phyloP scores from a whole-genome alignment of 2,797 vertebrate species.

The Limnodromus scolopaceus region DNA sequence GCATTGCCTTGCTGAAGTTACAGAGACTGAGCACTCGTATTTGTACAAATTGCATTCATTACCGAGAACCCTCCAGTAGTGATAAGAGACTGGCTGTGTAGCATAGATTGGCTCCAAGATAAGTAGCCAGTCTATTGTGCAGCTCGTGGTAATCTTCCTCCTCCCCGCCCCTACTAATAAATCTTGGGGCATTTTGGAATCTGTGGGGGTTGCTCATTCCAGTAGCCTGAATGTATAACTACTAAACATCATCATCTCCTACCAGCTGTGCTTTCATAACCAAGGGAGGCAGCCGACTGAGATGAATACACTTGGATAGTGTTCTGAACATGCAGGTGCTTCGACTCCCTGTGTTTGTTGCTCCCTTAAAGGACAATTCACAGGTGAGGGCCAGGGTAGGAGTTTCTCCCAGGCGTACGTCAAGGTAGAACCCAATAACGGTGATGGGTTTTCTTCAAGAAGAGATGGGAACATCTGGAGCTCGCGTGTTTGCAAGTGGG shows the following conservation, averaged over 20 bases:
- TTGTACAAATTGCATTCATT: slow-evolving; percentile 62
- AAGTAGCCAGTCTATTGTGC: slow-evolving; percentile 57
- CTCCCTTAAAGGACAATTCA: background rate
- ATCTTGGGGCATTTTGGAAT: slow-evolving; percentile 65
- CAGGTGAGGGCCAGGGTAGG: background rate
- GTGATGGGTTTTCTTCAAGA: background rate
- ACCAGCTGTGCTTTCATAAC: background rate
- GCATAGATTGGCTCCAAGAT: slow-evolving; percentile 49
- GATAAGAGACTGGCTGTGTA: slow-evolving; percentile 57
- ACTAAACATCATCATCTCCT: background rate
- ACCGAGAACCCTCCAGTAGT: slow-evolving; percentile 55
- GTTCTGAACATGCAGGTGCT: background rate
- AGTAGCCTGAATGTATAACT: slow-evolving; percentile 21
- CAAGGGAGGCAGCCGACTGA: background rate
- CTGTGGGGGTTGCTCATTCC: background rate
- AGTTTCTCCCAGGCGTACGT: background rate
- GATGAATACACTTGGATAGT: background rate
- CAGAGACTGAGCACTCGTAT: slow-evolving; percentile 44
- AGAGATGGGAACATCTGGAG: background rate
- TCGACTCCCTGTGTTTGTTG: background rate
- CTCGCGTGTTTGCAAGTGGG: background rate
- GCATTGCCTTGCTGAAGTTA: slow-evolving; percentile 34
- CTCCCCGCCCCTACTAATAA: slow-evolving; percentile 51
- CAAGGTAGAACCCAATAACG: background rate
- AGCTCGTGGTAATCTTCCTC: slow-evolving; percentile 34